Evolutionary conservation across 2,113 vertebrate genomes (phyloP).

Genomic region (Raphicerus campestris): DNA sequence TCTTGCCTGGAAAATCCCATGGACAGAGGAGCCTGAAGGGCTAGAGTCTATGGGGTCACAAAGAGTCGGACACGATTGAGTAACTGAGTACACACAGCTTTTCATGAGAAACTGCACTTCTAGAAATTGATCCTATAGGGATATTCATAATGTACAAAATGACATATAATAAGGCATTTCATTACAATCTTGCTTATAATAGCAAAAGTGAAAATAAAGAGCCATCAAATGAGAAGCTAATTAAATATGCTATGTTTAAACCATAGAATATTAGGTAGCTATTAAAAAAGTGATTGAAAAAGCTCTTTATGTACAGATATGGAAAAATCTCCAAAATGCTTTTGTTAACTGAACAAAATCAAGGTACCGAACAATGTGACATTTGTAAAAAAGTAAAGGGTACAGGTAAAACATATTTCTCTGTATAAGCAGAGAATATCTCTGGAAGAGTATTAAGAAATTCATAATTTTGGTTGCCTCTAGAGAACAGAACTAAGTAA

Average conservation of each 20-base stretch:
- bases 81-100: not conserved
- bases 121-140: not conserved
- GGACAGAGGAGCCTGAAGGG: not conserved
- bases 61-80: not conserved
- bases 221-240: not conserved
- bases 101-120: not conserved
- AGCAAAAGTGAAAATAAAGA: conserved; percentile 22
- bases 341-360: not conserved
- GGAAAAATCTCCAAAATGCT: not conserved
- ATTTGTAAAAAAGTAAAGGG: not conserved
- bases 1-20: not conserved
- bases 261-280: not conserved
- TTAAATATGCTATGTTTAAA: not conserved
- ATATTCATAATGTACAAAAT: not conserved
- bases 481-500: not conserved
- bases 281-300: not conserved
- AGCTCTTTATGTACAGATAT: not conserved
- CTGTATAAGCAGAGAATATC: not conserved
- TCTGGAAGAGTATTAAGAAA: not conserved
- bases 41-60: not conserved
- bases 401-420: not conserved
- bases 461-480: not conserved
- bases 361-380: not conserved
- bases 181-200: not conserved
- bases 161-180: not conserved